Evolutionary conservation across 2,797 vertebrate genomes (phyloP), one percentile per base, ranked within the genome.

Genomic region (Acrocephalus scirpaceus): DNA sequence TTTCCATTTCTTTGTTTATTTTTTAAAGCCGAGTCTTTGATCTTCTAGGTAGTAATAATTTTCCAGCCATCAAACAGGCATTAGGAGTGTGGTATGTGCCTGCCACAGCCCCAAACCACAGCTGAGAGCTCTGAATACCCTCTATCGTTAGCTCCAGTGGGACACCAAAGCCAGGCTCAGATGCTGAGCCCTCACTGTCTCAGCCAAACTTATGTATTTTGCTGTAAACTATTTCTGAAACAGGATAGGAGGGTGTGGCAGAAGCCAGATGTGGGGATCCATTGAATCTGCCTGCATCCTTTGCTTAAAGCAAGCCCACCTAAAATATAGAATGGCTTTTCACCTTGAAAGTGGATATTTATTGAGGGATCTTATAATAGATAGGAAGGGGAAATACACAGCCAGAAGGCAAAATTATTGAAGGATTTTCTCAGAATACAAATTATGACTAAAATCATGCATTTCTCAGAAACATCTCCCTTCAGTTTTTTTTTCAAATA

Each of bases 1-100:
- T 90, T 95, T 80, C 69, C 57, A 86, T 22, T 67, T 67, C 56
- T 87, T 44, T 71, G 32, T 80, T 95, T 94, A 65, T 88, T 94
- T 96, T 96, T 83, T 54, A 62, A 96, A 88, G 61, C 32, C 5
- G 1, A 83, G 27, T 40, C 86, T 93, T 95, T 91, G 82, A 88
- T 81, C 64, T 90, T 74, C 53, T 51, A 83, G 79, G 88, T 92
- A 90, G 60, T 44, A 92, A 88, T 88, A 90, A 86, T 90, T 95
- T 95, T 95, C 90, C 78, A 91, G 57, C 61, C 79, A 92, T 83
- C 91, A 81, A 84, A 77, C 19, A 75, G 32, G 32, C 82, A 57
- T 86, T 80, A 93, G 69, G 38, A 86, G 22, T 20, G 69, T 58
- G 79, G 65, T 54, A 44, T 62, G 85, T 61, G 82, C 69, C 72